Evolutionary conservation across 92 coral and sea anemone species (phyloP).

Genomic region (Diadumene lineata): DNA sequence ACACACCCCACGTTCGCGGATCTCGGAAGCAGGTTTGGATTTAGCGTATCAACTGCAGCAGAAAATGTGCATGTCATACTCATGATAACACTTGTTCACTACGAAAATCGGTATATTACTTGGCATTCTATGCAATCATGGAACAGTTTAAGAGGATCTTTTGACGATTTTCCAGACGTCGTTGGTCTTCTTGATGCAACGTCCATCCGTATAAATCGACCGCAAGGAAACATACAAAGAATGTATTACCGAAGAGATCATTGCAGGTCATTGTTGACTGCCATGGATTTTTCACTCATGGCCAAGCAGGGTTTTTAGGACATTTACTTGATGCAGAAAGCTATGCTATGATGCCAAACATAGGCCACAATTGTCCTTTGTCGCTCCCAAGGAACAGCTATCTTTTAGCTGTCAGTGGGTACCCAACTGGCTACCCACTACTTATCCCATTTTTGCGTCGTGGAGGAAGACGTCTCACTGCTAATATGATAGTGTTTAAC

Average conservation of each 20-base stretch:
- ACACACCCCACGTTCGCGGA: conserved; percentile 11
- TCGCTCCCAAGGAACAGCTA: conserved; percentile 16
- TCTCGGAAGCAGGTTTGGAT: conserved; percentile 16
- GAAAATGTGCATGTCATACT: conserved; percentile 9
- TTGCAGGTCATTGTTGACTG: conserved; percentile 32
- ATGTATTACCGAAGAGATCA: conserved; percentile 29
- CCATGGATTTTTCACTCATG: conserved; percentile 10
- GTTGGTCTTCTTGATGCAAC: conserved; percentile 30
- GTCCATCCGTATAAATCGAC: conserved; percentile 21
- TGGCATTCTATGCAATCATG: conserved; percentile 16
- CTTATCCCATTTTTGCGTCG: conserved; percentile 32
- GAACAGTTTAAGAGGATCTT: conserved; percentile 7
- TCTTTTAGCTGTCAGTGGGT: conserved; percentile 46
- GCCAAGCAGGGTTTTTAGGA: conserved; percentile 13
- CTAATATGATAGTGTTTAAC: conserved; percentile 6
- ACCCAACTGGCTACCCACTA: conserved; percentile 46
- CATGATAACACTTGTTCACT: conserved; percentile 11
- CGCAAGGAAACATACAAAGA: conserved; percentile 20
- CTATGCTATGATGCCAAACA: conserved; percentile 12
- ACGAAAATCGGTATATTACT: neutral
- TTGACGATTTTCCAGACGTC: conserved; percentile 18
- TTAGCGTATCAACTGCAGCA: conserved; percentile 1
- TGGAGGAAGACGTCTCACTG: neutral
- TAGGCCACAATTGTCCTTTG: conserved; percentile 19
- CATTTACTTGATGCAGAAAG: conserved; percentile 34